phyloP scores from a whole-genome alignment of 2,113 vertebrate genomes.

The Prolemur simus region DNA sequence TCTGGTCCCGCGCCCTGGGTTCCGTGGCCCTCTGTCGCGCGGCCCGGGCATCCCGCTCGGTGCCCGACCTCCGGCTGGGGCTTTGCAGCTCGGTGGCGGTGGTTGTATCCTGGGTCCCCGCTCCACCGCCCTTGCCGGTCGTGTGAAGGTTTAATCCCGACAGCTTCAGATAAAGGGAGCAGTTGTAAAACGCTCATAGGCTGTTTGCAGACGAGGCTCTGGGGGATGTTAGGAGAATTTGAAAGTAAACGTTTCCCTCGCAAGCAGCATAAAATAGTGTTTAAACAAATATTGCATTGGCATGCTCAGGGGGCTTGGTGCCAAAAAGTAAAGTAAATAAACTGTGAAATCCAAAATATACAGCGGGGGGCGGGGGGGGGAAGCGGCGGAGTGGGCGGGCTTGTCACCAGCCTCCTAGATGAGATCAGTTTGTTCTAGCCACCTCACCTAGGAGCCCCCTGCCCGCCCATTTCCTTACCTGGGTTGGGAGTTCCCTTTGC shows the following conservation, averaged over 20 bases:
- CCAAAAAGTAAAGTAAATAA: conserved; percentile 89
- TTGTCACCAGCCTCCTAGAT: conserved; percentile 73
- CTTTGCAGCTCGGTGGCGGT: background rate
- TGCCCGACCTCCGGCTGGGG: background rate
- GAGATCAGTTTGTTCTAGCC: conserved; percentile 78
- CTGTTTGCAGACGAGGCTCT: conserved; percentile 77
- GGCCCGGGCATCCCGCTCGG: background rate
- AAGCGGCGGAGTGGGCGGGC: conserved; percentile 73
- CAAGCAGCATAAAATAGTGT: conserved; percentile 84
- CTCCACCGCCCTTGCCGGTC: background rate
- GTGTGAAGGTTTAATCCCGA: conserved; percentile 76
- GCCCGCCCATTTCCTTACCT: conserved; percentile 54
- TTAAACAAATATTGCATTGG: conserved; percentile 89
- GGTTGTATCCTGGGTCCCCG: background rate
- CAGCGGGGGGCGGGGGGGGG: conserved; percentile 72
- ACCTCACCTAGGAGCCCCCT: conserved; percentile 61
- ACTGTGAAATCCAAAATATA: conserved; percentile 88
- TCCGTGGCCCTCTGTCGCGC: background rate
- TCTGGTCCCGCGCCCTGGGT: background rate
- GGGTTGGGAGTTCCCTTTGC: background rate
- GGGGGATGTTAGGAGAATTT: conserved; percentile 83
- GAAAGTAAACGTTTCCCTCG: conserved; percentile 83
- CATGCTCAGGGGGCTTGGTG: conserved; percentile 80
- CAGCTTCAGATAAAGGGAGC: conserved; percentile 76
- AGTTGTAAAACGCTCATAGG: conserved; percentile 81